Evolutionary conservation across 2,797 vertebrate species (phyloP), one percentile per base, ranked within the genome.

Genomic region (Heliangelus exortis): DNA sequence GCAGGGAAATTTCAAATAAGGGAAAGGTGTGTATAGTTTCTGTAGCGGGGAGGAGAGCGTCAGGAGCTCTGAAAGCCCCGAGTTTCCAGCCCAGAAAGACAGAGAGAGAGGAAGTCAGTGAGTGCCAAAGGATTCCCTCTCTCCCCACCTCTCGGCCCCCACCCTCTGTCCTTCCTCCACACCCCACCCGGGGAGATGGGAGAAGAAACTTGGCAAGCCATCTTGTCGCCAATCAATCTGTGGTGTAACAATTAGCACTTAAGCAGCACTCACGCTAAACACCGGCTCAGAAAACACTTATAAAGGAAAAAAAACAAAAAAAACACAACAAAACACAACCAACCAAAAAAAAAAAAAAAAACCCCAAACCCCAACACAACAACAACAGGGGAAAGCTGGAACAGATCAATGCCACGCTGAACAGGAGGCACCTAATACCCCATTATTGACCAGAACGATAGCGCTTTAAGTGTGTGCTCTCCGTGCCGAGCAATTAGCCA

Each of bases 171-270:
- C 96, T 97, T 96, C 94, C 94, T 96, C 87, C 94, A 47, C 75
- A 73, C 80, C 84, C 71, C 59, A 81, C 92, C 91, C 31, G 47
- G 63, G 87, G 96, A 97, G 97, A 91, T 96, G 74, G 88, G 63
- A 97, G 97, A 95, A 97, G 96, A 96, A 96, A 97, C 96, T 98
- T 98, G 97, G 98, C 98, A 97, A 97, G 98, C 96, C 97, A 97
- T 96, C 97, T 97, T 91, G 97, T 97, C 97, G 96, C 98, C 97
- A 97, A 98, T 98, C 98, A 98, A 98, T 98, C 97, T 96, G 97
- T 96, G 98, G 97, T 97, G 97, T 98, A 97, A 98, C 98, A 98
- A 98, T 98, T 98, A 98, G 98, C 98, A 98, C 98, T 97, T 97
- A 98, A 98, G 97, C 97, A 95, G 97, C 97, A 97, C 97, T 98